Evolutionary conservation across 2,888 invertebrate species (phyloP), one percentile per base, ranked within the genome.

Genomic region (Nomada hirtipes): DNA sequence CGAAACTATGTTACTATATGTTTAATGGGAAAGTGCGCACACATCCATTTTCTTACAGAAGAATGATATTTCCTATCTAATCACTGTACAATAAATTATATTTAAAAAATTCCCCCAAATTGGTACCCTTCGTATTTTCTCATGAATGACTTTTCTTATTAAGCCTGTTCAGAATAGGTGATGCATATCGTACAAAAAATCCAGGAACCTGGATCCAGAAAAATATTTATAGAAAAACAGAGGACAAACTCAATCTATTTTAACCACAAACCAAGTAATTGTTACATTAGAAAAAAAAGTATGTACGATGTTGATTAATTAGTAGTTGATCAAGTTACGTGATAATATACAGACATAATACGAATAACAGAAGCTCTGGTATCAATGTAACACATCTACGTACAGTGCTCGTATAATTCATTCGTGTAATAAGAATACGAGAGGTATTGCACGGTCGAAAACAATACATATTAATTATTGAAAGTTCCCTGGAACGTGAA

Each of bases 401-500:
- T 15, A 4, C 42, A 44, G 3, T 4, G n/a, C 29, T 72, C n/a
- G 36, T 23, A 26, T 57, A 63, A 63, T 47, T 47, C 15, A 63
- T 13, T 18, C 26, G 36, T 50, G n/a, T 36, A 76, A 61, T 7
- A 64, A 42, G 18, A 50, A 18, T 50, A 57, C 20, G 18, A 73
- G 29, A 59, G 44, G 1, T 29, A 10, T 13, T 42, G 29, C 18
- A 61, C 15, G 3, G 2, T 7, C 23, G 52, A 61, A 52, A 64
- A 75, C 67, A 74, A 72, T 64, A 20, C 26, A 47, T 59, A 76
- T 42, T 42, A 64, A 64, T 79, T 59, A 69, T 63, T 70, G 76
- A 64, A 79, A 52, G 44, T 52, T 65, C 29, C n/a, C 29, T 60
- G 63, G 57, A 76, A 76, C 64, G 64, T 53, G 76, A 79, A 79